A percentile compares a stretch with the other conserved stretches of the same genome.
Conservation (phyloP, 2,113 vertebrate genomes). For the Seriola rivoliana region DNA sequence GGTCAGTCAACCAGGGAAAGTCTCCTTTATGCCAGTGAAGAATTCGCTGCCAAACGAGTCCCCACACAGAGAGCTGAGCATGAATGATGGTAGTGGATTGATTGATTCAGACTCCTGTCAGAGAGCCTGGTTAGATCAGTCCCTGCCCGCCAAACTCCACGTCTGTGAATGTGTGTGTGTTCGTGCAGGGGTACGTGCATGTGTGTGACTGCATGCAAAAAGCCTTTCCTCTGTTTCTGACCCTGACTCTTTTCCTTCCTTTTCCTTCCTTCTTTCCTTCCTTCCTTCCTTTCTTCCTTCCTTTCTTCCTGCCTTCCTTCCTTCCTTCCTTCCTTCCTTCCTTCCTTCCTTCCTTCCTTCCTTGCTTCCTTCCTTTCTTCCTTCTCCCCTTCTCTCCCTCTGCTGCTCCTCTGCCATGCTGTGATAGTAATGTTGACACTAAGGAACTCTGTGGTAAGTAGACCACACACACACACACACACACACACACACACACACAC, state of each 20-base stretch:
- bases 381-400: conserved; percentile 25
- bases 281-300: conserved; percentile 4
- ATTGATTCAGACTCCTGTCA: conserved; percentile 59
- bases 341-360: conserved; percentile 19
- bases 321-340: not conserved
- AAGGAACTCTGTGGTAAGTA: conserved; percentile 83
- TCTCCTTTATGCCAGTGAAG: conserved; percentile 31
- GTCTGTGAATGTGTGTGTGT: conserved; percentile 24
- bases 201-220: conserved; percentile 51
- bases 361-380: conserved; percentile 25
- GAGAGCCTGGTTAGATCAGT: conserved; percentile 52
- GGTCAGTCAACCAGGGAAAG: conserved; percentile 36
- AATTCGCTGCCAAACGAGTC: conserved; percentile 49
- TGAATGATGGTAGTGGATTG: conserved; percentile 54
- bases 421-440: conserved; percentile 82
- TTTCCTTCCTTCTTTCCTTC: conserved; percentile 29
- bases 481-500: no score
- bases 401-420: conserved; percentile 69
- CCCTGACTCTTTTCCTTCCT: conserved; percentile 48
- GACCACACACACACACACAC: conserved; percentile 27
- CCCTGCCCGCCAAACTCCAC: conserved; percentile 35
- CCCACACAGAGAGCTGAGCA: conserved; percentile 24
- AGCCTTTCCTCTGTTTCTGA: conserved; percentile 69
- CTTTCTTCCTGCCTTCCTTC: conserved; percentile 35
- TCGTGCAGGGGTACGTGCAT: conserved; percentile 4